phyloP scores from a whole-genome alignment of 2,888 invertebrate genomes.

The Clistopyga incitator region DNA sequence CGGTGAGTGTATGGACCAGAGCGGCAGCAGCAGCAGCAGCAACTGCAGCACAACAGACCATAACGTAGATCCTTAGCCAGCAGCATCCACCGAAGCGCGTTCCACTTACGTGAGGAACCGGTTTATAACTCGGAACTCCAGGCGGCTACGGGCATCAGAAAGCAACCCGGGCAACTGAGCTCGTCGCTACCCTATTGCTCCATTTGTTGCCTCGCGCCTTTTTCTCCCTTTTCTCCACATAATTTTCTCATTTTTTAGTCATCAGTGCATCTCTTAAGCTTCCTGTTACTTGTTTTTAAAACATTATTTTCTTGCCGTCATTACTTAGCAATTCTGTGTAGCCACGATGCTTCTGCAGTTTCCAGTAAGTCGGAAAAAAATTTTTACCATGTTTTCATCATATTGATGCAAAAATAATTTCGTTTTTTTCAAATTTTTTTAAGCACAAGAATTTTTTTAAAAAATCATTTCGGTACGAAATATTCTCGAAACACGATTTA shows the following conservation, averaged over 20 bases:
- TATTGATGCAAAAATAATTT: neutral
- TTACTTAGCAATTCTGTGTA: neutral
- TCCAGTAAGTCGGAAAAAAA: neutral
- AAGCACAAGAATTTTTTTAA: too few relatives aligned
- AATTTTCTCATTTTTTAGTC: conserved; percentile 39
- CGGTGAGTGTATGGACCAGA: conserved; percentile 28
- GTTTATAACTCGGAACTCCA: conserved; percentile 68
- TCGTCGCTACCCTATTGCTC: conserved; percentile 52
- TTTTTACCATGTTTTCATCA: too few relatives aligned
- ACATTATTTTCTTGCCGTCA: neutral
- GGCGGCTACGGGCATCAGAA: conserved; percentile 28
- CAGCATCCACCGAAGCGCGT: conserved; percentile 65
- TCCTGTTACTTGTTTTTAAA: conserved; percentile 28
- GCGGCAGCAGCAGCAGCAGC: conserved; percentile 33
- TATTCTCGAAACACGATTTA: too few relatives aligned
- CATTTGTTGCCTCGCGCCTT: conserved; percentile 59
- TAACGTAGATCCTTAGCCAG: conserved; percentile 22
- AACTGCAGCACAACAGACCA: conserved; percentile 43
- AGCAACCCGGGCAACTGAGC: conserved; percentile 45
- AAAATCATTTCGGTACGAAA: too few relatives aligned
- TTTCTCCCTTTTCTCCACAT: conserved; percentile 29
- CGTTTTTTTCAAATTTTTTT: too few relatives aligned
- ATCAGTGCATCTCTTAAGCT: conserved; percentile 17
- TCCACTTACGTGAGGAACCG: conserved; percentile 74
- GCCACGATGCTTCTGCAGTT: neutral